These are phyloP conservation scores for Dinoponera quadriceps DNA, from an alignment of 1,140 invertebrate genomes.

Conservation along the genomic window DNA sequence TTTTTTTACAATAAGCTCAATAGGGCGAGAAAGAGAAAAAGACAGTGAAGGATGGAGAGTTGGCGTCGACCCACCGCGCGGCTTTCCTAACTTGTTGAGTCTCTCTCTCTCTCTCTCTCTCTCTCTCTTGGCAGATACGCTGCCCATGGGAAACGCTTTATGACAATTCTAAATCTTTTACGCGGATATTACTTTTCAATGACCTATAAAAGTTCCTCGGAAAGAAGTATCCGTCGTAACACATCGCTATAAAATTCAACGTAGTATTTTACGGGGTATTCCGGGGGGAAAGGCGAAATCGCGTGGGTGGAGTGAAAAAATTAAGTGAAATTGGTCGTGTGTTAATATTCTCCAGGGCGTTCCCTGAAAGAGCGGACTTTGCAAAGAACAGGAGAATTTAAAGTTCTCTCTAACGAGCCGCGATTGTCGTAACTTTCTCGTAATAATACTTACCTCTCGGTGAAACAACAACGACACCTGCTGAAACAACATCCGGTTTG, in stretches of 20 bases:
- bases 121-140: conserved; percentile 62
- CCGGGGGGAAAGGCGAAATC: no score
- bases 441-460: background rate
- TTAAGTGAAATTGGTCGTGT: background rate
- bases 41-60: background rate
- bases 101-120: no score
- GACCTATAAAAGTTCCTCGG: conserved; percentile 40
- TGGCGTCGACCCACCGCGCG: conserved; percentile 47
- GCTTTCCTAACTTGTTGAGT: conserved; percentile 79
- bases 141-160: conserved; percentile 46
- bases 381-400: background rate
- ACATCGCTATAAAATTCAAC: background rate
- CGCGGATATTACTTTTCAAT: conserved; percentile 46
- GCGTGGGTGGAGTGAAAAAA: background rate
- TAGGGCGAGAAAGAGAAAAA: background rate
- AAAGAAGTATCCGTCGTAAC: background rate
- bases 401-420: conserved; percentile 14
- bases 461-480: no score
- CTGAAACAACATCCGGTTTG: background rate
- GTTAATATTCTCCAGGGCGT: background rate
- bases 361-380: background rate
- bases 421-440: background rate
- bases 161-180: conserved; percentile 60
- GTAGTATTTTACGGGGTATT: conserved; percentile 1
- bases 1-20: conserved; percentile 15